A percentile compares a stretch with the other conserved stretches of the same genome.
These are phyloP conservation scores for Heliothis peltigera DNA, from an alignment of 2,888 invertebrate genomes.

Conservation along the genomic window DNA sequence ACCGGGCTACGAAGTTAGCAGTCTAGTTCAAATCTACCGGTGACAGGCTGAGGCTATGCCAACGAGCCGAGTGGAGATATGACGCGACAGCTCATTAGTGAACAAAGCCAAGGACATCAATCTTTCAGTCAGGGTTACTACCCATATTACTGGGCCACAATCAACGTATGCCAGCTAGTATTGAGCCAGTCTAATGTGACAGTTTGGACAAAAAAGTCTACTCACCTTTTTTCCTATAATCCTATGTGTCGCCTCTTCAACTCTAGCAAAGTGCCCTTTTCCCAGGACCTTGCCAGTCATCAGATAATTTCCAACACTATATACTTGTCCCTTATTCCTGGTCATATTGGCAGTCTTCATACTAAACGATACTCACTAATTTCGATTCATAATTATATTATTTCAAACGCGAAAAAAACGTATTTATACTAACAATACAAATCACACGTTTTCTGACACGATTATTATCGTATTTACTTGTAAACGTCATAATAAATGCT, in stretches of 20 bases:
- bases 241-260: slow-evolving; percentile 93
- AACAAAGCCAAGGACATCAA: slow-evolving; percentile 25
- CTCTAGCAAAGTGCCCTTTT: slow-evolving; percentile 94
- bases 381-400: slow-evolving; percentile 77
- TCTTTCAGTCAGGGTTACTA: slow-evolving; percentile 8
- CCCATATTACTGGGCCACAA: not conserved
- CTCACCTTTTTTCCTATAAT: slow-evolving; percentile 92
- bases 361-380: slow-evolving; percentile 71
- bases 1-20: not conserved
- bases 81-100: not conserved
- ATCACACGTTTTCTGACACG: slow-evolving; percentile 64
- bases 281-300: slow-evolving; percentile 93
- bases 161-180: not conserved
- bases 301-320: slow-evolving; percentile 92
- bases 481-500: slow-evolving; percentile 80
- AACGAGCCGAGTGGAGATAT: slow-evolving; percentile 4
- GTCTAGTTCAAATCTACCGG: not conserved
- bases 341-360: slow-evolving; percentile 79
- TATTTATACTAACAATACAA: slow-evolving; percentile 56
- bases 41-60: not conserved
- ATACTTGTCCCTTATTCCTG: slow-evolving; percentile 83
- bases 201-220: not conserved
- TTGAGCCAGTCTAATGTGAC: not conserved
- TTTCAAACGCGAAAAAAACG: slow-evolving; percentile 59
- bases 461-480: slow-evolving; percentile 71